Evolutionary conservation across 23 tunicate genomes (phyloP).

Genomic region (Oikopleura dioica): DNA sequence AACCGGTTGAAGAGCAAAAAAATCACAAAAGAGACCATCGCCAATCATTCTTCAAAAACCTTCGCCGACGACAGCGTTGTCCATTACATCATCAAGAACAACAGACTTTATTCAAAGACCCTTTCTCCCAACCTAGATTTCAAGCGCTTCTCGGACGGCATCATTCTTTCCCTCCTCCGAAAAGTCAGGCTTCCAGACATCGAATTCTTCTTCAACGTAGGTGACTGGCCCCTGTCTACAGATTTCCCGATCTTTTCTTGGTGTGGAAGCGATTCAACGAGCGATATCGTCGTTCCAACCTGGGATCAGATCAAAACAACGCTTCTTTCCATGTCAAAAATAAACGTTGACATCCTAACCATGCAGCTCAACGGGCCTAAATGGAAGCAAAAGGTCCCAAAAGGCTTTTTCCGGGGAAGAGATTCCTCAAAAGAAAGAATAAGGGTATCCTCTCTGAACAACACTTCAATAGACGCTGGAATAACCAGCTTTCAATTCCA

Average conservation of each 20-base stretch:
- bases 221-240: constrained; percentile 85
- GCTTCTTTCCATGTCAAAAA: background rate
- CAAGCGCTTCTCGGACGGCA: constrained; percentile 83
- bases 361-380: background rate
- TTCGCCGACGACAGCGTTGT: too few species aligned
- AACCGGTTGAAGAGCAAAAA: too few species aligned
- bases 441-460: constrained; percentile 12
- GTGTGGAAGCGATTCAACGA: constrained; percentile 60
- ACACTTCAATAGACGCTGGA: constrained; percentile 39
- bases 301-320: constrained; percentile 44
- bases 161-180: constrained; percentile 33
- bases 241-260: constrained; percentile 61
- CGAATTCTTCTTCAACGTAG: constrained; percentile 68
- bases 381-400: constrained; percentile 12
- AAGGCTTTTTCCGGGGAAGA: constrained; percentile 76
- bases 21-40: too few species aligned
- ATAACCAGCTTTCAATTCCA: constrained; percentile 69
- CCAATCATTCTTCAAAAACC: too few species aligned
- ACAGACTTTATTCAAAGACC: constrained; percentile 38
- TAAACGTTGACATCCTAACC: background rate
- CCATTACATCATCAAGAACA: background rate
- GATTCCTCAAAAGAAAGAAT: constrained; percentile 84
- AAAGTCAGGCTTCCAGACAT: constrained; percentile 65
- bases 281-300: constrained; percentile 69
- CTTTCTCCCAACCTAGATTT: constrained; percentile 66